These are phyloP conservation scores for Hemithea aestivaria DNA, from an alignment of 2,888 invertebrate genomes.

Conservation along the genomic window DNA sequence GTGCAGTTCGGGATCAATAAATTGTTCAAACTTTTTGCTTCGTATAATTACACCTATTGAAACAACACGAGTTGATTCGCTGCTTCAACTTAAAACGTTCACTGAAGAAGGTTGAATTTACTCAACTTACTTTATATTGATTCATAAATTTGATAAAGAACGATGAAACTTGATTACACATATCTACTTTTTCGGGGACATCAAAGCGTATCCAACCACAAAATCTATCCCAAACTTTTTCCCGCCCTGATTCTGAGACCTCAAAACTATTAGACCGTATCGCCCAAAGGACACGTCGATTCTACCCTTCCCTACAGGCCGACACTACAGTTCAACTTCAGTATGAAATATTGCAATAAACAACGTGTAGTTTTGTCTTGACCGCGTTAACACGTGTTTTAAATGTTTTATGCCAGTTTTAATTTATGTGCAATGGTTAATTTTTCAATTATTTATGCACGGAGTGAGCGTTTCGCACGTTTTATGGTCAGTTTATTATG, in stretches of 20 bases:
- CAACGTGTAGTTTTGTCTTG: slow-evolving; percentile 1
- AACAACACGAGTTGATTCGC: not conserved
- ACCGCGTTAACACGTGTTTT: not conserved
- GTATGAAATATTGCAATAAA: slow-evolving; percentile 9
- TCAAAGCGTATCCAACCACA: slow-evolving; percentile 25
- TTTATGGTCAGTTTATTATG: no score
- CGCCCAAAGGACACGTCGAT: slow-evolving; percentile 22
- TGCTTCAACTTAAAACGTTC: slow-evolving; percentile 1
- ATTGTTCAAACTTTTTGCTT: slow-evolving; percentile 7
- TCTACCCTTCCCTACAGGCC: slow-evolving; percentile 22
- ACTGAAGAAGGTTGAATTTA: slow-evolving; percentile 11
- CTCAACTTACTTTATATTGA: slow-evolving; percentile 13
- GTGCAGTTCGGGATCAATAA: slow-evolving; percentile 20
- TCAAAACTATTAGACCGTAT: slow-evolving; percentile 30
- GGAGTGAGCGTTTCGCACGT: no score
- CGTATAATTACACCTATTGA: slow-evolving; percentile 12
- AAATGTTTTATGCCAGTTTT: no score
- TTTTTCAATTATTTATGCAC: no score
- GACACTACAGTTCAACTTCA: slow-evolving; percentile 5
- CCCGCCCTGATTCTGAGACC: slow-evolving; percentile 28
- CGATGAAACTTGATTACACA: slow-evolving; percentile 14
- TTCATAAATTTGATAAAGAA: slow-evolving; percentile 15
- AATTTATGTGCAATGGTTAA: slow-evolving; percentile 29
- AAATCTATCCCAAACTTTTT: slow-evolving; percentile 27
- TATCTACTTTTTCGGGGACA: slow-evolving; percentile 14